Conservation (phyloP, 2,113 vertebrate species). For the Centropus bengalensis region DNA sequence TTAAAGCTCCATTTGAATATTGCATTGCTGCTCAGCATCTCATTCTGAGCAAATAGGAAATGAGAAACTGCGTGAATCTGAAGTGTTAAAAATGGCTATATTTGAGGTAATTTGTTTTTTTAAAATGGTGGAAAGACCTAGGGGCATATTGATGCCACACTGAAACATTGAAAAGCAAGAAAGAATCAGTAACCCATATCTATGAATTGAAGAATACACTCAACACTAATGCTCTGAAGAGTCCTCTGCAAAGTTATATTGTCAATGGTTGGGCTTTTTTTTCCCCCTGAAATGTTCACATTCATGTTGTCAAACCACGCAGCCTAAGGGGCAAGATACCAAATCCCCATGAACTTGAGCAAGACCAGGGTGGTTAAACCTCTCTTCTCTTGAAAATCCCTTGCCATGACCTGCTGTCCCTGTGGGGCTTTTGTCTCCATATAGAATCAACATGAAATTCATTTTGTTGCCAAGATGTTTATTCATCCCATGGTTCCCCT, state of each 20-base stretch:
- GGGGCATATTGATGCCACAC: not conserved
- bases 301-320: not conserved
- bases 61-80: not conserved
- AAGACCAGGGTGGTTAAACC: not conserved
- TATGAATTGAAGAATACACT: not conserved
- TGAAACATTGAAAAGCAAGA: not conserved
- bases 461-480: fast-evolving
- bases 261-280: not conserved
- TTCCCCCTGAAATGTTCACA: not conserved
- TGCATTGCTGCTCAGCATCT: constrained; percentile 31
- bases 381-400: not conserved
- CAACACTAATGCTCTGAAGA: not conserved
- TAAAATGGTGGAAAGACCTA: not conserved
- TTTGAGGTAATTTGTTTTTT: constrained; percentile 25
- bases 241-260: not conserved
- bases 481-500: fast-evolving
- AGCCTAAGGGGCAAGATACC: not conserved
- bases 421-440: fast-evolving
- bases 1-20: not conserved
- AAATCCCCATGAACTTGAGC: not conserved
- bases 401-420: not conserved
- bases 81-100: not conserved
- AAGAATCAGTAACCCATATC: not conserved
- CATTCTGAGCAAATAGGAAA: not conserved
- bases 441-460: fast-evolving